Evolutionary conservation across 2,113 vertebrate genomes (phyloP).

Genomic region (Pseudonaja textilis): DNA sequence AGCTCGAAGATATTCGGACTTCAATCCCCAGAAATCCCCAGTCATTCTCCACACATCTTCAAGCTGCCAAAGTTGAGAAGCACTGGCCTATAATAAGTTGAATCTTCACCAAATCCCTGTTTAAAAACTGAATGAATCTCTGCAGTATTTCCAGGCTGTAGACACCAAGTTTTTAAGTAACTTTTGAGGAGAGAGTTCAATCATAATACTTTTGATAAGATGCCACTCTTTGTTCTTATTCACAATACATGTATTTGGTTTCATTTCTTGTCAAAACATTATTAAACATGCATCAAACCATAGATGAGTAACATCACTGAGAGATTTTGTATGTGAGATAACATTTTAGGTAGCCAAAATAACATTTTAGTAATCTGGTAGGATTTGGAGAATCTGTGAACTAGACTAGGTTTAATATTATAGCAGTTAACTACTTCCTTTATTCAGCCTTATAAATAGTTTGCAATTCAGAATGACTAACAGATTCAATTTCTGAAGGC

Average conservation of each 20-base stretch:
- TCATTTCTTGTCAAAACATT: not conserved
- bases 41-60: not conserved
- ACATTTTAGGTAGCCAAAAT: not conserved
- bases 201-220: not conserved
- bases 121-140: not conserved
- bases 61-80: not conserved
- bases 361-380: not conserved
- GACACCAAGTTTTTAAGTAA: not conserved
- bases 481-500: not conserved
- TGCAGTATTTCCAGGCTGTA: not conserved
- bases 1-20: not conserved
- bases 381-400: not conserved
- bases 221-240: not conserved
- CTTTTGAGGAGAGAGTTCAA: not conserved
- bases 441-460: not conserved
- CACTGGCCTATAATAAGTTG: not conserved
- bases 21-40: not conserved
- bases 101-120: not conserved
- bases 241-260: not conserved
- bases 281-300: not conserved
- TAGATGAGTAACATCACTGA: not conserved
- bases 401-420: not conserved
- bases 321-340: not conserved
- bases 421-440: not conserved
- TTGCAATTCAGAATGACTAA: not conserved